Conservation (phyloP, 2,113 vertebrate genomes). For the Felis catus region DNA sequence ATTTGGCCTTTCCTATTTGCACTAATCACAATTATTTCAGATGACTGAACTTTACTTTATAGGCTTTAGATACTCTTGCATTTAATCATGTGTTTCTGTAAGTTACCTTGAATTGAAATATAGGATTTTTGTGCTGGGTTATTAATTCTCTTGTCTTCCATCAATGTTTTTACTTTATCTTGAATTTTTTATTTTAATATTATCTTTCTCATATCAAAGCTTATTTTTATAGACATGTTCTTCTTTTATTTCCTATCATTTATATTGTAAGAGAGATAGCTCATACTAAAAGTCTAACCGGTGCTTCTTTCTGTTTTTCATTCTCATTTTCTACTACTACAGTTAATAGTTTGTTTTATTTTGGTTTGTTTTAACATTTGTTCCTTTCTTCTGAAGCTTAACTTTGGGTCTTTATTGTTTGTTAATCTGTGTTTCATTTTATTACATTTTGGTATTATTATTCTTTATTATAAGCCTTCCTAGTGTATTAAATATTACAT, state of each 20-base stretch:
- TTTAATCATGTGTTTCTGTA: neutral
- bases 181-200: neutral
- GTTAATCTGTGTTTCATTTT: neutral
- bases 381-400: neutral
- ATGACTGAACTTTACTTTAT: neutral
- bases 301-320: neutral
- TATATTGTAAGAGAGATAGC: neutral
- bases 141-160: neutral
- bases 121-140: neutral
- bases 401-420: neutral
- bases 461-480: neutral
- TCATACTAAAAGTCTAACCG: neutral
- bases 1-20: neutral
- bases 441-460: neutral
- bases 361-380: neutral
- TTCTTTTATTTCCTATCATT: neutral
- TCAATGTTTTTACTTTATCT: neutral
- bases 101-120: neutral
- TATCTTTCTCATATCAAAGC: neutral
- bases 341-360: neutral
- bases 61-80: neutral
- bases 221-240: neutral
- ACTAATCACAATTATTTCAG: neutral
- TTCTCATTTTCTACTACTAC: neutral
- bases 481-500: neutral